Conservation (phyloP, 2,797 vertebrate genomes). For the Chaunax sp. region DNA sequence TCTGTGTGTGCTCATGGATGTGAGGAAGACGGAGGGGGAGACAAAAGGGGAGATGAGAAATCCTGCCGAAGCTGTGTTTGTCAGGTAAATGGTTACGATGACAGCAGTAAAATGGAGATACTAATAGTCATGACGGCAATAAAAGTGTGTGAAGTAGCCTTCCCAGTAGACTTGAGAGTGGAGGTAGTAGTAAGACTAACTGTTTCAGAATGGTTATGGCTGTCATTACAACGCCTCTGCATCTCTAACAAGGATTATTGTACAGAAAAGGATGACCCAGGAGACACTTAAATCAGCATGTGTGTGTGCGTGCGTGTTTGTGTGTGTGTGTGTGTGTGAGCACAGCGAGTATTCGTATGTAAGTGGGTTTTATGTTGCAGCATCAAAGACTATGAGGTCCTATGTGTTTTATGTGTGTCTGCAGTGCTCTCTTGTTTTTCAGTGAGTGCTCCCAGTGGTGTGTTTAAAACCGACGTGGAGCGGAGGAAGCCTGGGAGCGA, state of each 20-base stretch:
- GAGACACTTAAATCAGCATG: constrained; percentile 56
- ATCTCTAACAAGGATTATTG: constrained; percentile 77
- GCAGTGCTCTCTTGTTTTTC: constrained; percentile 62
- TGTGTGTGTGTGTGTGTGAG: constrained; percentile 24
- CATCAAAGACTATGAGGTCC: constrained; percentile 59
- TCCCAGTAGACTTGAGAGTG: constrained; percentile 59
- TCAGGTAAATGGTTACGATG: constrained; percentile 71
- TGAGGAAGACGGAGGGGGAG: neutral
- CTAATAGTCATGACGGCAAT: constrained; percentile 75
- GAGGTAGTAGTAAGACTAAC: constrained; percentile 64
- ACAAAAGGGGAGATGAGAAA: constrained; percentile 2
- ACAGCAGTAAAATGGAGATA: constrained; percentile 64
- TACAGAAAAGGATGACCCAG: constrained; percentile 63
- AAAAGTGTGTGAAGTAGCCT: constrained; percentile 65
- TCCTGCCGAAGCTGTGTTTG: constrained; percentile 62
- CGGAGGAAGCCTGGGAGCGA: constrained; percentile 65
- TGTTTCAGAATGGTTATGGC: constrained; percentile 70
- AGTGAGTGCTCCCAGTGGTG: constrained; percentile 64
- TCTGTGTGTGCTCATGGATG: neutral
- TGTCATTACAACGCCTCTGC: constrained; percentile 72
- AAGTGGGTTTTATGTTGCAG: constrained; percentile 61
- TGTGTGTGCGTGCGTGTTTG: constrained; percentile 13
- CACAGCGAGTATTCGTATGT: constrained; percentile 48
- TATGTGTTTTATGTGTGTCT: constrained; percentile 64
- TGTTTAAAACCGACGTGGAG: constrained; percentile 64